Evolutionary conservation across 2,113 vertebrate genomes (phyloP), one percentile per base, ranked within the genome.

Genomic region (Irena cyanogastra): DNA sequence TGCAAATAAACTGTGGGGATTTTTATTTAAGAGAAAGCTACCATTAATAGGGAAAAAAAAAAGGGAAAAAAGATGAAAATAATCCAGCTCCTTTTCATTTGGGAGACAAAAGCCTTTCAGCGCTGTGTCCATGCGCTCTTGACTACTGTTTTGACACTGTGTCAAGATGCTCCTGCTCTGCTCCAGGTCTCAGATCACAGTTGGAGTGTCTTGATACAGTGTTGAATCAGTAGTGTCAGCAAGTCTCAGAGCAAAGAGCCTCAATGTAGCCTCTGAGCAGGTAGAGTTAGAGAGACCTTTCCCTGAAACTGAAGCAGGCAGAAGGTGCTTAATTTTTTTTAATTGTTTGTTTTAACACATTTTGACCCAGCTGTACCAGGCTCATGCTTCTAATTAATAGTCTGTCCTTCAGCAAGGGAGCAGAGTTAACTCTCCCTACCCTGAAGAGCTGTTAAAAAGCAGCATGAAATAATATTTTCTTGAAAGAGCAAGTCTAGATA

Each of bases 111-210:
- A 96, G 95, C 82, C 89, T 95, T 92, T 95, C 94, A 93, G 66
- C 66, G 86, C 79, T 83, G 92, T 3, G n/a, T 89, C 96, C 93
- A 87, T 68, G 84, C 3, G n/a, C 91, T 96, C 87, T 54, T 77
- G 93, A 94, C 83, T 96, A 86, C 92, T 96, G 95, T 95, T 96
- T 93, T 97, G 95, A 97, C 94, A 96, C 87, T 41, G 83, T 96
- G 95, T 96, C 95, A 97, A 97, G 96, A 97, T 96, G 96, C 95
- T 96, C 94, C 88, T 42, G 37, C 93, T 97, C 95, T 81, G 87
- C 84, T 94, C 95, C 91, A 69, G 60, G 90, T 94, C 94, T 96
- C 96, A 97, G 96, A 96, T 97, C 97, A 97, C 96, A 97, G 96
- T 76, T 92, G 94, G 96, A 98, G 96, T 90, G 89, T 96, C 96